phyloP scores from a whole-genome alignment of 2,113 vertebrate species.

The Stigmatopora argus region DNA sequence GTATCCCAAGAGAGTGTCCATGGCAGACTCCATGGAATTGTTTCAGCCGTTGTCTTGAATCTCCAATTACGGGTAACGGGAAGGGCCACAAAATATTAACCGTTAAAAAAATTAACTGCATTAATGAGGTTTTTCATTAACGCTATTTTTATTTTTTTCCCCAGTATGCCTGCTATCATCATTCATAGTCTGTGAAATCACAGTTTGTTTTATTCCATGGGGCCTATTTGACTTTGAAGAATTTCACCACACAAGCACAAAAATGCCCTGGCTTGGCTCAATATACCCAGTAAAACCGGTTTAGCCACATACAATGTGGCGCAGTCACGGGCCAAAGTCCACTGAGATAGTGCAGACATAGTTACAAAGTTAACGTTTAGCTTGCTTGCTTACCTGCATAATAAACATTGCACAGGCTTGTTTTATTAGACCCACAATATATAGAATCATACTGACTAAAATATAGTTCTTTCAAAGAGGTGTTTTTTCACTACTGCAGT shows the following conservation, averaged over 20 bases:
- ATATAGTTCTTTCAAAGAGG: too few species aligned
- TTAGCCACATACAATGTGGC: neutral
- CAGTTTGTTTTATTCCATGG: neutral
- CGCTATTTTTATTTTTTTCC: neutral
- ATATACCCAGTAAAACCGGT: neutral
- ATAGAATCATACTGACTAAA: neutral
- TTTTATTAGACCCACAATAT: neutral
- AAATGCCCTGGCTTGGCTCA: neutral
- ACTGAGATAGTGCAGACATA: neutral
- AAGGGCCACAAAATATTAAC: neutral
- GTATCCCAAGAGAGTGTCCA: too few species aligned
- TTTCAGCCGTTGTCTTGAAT: too few species aligned
- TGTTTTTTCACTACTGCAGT: too few species aligned
- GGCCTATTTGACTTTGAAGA: neutral
- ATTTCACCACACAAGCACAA: neutral
- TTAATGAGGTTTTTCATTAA: too few species aligned
- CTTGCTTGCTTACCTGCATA: neutral
- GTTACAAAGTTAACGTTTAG: conserved; percentile 2
- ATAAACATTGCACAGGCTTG: neutral
- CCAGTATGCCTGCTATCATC: neutral
- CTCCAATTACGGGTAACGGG: too few species aligned
- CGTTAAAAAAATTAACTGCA: too few species aligned
- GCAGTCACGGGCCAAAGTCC: neutral
- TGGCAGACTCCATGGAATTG: too few species aligned
- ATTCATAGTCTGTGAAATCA: neutral